These are phyloP conservation scores for Ylistrum balloti DNA, from an alignment of 1,140 invertebrate species.

Conservation along the genomic window DNA sequence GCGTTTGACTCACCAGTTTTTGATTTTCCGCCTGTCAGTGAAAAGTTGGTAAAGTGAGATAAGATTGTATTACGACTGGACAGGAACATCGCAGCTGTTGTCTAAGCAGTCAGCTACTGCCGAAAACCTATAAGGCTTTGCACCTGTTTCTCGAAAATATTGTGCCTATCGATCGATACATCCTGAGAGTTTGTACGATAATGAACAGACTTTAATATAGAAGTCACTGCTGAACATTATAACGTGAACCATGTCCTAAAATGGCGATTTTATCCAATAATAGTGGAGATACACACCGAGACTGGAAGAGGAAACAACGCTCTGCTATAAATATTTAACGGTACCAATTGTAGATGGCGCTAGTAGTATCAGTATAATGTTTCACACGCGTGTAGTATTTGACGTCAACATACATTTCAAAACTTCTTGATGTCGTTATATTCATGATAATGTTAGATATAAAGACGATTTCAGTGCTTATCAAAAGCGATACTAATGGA, in stretches of 20 bases:
- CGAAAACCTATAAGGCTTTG: conserved; percentile 27
- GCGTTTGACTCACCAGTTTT: conserved; percentile 24
- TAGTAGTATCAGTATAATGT: not conserved
- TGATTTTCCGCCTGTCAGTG: conserved; percentile 25
- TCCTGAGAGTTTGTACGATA: conserved; percentile 1
- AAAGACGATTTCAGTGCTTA: too few species aligned
- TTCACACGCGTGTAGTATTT: not conserved
- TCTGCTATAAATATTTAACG: conserved; percentile 3
- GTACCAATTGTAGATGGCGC: conserved; percentile 12
- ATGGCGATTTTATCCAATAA: conserved; percentile 39
- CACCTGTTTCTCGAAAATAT: conserved; percentile 3
- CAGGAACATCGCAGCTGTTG: not conserved
- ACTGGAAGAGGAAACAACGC: not conserved
- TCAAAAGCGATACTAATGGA: too few species aligned
- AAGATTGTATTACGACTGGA: conserved; percentile 26
- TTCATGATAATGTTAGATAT: not conserved
- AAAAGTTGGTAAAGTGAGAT: conserved; percentile 18
- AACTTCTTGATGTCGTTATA: not conserved
- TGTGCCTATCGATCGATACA: not conserved
- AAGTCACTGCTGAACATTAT: not conserved
- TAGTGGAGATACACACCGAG: not conserved
- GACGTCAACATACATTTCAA: not conserved
- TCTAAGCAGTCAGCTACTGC: not conserved
- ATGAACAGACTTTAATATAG: conserved; percentile 39
- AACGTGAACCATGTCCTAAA: not conserved